phyloP scores from a whole-genome alignment of 2,797 vertebrate genomes.

The Falco novaeseelandiae region DNA sequence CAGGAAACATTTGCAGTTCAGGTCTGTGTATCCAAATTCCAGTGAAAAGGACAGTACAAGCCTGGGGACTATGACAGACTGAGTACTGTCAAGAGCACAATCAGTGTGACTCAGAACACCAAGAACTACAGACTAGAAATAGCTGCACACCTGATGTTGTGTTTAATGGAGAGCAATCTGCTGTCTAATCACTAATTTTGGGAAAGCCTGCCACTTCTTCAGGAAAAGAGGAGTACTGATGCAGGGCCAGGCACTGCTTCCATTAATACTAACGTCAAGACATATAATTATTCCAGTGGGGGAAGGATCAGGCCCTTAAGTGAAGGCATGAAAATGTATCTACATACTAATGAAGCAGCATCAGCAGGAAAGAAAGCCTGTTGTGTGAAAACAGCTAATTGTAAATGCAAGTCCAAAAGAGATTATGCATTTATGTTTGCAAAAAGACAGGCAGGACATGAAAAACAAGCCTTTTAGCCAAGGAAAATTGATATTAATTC shows the following conservation, averaged over 20 bases:
- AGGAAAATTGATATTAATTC: conserved; percentile 44
- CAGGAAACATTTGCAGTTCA: not conserved
- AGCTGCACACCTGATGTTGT: not conserved
- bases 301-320: not conserved
- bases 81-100: not conserved
- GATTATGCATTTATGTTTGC: not conserved
- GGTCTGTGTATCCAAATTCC: not conserved
- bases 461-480: conserved; percentile 41
- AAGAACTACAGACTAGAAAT: not conserved
- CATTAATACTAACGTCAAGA: not conserved
- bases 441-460: not conserved
- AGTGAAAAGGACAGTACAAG: not conserved
- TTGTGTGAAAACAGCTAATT: not conserved
- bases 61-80: not conserved
- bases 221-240: not conserved
- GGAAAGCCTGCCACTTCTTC: not conserved
- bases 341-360: not conserved
- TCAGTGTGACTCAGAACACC: not conserved
- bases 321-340: not conserved
- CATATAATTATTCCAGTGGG: not conserved
- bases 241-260: not conserved
- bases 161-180: not conserved
- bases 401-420: not conserved
- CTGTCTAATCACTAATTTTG: not conserved
- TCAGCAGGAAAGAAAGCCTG: not conserved